These are phyloP conservation scores for Corythornis vintsioides DNA, from an alignment of 2,113 vertebrate genomes.

Conservation along the genomic window DNA sequence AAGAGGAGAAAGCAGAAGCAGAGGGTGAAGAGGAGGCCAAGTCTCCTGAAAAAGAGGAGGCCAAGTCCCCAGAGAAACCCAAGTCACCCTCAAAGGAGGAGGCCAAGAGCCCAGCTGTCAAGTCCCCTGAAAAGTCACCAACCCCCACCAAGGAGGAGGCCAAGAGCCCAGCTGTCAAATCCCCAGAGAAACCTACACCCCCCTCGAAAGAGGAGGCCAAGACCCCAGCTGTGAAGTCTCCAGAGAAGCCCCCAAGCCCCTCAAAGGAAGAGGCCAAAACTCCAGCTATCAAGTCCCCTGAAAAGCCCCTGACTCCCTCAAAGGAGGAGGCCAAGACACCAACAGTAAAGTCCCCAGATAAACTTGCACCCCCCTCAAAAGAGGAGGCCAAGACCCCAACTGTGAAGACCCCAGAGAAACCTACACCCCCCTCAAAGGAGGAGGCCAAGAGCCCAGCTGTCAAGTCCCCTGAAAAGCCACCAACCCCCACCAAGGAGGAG, in stretches of 20 bases:
- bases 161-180: slow-evolving; percentile 5
- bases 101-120: not conserved
- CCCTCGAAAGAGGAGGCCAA: slow-evolving; percentile 59
- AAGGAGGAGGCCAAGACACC: slow-evolving; percentile 8
- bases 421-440: not conserved
- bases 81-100: slow-evolving; percentile 24
- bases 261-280: slow-evolving; percentile 48
- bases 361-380: slow-evolving; percentile 42
- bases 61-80: slow-evolving; percentile 44
- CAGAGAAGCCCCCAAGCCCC: slow-evolving; percentile 34
- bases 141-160: slow-evolving; percentile 44
- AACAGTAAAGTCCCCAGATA: slow-evolving; percentile 2
- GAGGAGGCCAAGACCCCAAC: slow-evolving; percentile 30
- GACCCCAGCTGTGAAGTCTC: not conserved
- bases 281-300: slow-evolving; percentile 25
- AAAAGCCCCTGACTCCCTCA: slow-evolving; percentile 39
- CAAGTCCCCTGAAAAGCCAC: slow-evolving; percentile 58
- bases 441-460: not conserved
- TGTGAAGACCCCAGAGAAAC: not conserved
- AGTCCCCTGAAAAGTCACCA: slow-evolving; percentile 42
- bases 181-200: slow-evolving; percentile 43
- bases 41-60: slow-evolving; percentile 61
- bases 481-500: not conserved
- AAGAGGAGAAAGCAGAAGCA: slow-evolving; percentile 41
- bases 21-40: slow-evolving; percentile 45